These are phyloP conservation scores for Camponotus vicinus DNA, from an alignment of 1,140 invertebrate genomes.

Conservation along the genomic window DNA sequence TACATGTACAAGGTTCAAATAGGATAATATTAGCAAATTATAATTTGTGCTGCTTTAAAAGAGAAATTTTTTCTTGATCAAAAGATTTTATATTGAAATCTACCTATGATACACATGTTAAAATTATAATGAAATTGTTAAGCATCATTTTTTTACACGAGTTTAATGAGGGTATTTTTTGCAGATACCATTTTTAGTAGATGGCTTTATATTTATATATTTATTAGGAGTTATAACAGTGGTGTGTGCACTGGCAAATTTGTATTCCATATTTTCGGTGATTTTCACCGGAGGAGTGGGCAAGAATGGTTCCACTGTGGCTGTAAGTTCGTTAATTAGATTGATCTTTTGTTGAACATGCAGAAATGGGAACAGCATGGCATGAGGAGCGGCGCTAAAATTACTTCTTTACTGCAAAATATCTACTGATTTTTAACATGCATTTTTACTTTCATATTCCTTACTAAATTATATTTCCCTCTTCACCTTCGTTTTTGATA, in stretches of 20 bases:
- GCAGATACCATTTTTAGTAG: conserved; percentile 86
- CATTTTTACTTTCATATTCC: conserved; percentile 64
- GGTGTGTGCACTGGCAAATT: conserved; percentile 89
- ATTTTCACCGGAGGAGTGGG: conserved; percentile 97
- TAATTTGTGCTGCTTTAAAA: conserved; percentile 4
- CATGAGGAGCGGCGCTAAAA: conserved; percentile 83
- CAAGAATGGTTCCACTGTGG: conserved; percentile 97
- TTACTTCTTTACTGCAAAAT: conserved; percentile 78
- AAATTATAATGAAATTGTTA: conserved; percentile 15
- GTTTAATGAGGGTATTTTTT: conserved; percentile 82
- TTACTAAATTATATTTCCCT: conserved; percentile 56
- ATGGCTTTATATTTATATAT: conserved; percentile 91
- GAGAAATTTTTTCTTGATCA: neutral
- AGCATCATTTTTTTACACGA: conserved; percentile 43
- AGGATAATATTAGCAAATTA: neutral
- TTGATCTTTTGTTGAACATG: conserved; percentile 78
- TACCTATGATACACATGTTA: conserved; percentile 32
- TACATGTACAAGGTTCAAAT: neutral
- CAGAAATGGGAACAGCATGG: conserved; percentile 83
- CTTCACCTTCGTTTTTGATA: conserved; percentile 29
- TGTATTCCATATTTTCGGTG: conserved; percentile 90
- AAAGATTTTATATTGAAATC: conserved; percentile 4
- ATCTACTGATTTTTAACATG: conserved; percentile 74
- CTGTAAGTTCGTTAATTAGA: conserved; percentile 89
- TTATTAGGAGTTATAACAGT: conserved; percentile 91